phyloP scores from a whole-genome alignment of 2,888 invertebrate species.

The Pristionchus maxplancki region DNA sequence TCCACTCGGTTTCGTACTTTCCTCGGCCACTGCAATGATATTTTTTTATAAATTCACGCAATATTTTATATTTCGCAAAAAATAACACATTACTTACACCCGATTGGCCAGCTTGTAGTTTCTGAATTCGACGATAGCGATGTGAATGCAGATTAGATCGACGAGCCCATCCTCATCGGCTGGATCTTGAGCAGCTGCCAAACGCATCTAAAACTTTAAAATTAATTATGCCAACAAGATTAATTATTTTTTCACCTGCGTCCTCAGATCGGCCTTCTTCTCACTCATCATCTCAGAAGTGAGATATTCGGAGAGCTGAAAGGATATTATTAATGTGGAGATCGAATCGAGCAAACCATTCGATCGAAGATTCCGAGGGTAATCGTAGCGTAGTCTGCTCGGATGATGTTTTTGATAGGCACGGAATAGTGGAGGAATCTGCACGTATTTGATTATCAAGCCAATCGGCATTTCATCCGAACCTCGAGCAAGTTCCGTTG shows the following conservation, averaged over 20 bases:
- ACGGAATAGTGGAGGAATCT: constrained; percentile 64
- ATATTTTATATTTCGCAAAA: too few species aligned
- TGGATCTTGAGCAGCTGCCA: constrained; percentile 67
- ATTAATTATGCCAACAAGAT: neutral
- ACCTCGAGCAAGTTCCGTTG: constrained; percentile 68
- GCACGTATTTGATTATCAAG: too few species aligned
- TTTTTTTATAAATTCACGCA: too few species aligned
- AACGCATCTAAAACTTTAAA: constrained; percentile 59
- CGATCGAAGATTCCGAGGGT: constrained; percentile 74
- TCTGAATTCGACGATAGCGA: constrained; percentile 89
- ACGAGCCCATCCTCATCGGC: constrained; percentile 70
- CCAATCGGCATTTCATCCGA: neutral
- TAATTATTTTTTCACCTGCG: constrained; percentile 57
- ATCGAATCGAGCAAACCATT: constrained; percentile 60
- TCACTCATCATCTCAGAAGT: constrained; percentile 76
- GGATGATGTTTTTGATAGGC: constrained; percentile 55
- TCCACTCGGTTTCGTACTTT: constrained; percentile 67
- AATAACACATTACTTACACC: too few species aligned
- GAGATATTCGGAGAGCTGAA: constrained; percentile 73
- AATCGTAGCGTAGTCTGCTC: constrained; percentile 72
- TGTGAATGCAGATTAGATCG: constrained; percentile 91
- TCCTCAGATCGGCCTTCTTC: constrained; percentile 69
- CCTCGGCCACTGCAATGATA: constrained; percentile 64
- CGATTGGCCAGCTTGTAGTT: constrained; percentile 76
- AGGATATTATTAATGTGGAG: neutral